A percentile compares a stretch with the other conserved stretches of the same genome.
These are phyloP conservation scores for Trichomycterus rosablanca DNA, from an alignment of 2,113 vertebrate genomes.

Conservation along the genomic window DNA sequence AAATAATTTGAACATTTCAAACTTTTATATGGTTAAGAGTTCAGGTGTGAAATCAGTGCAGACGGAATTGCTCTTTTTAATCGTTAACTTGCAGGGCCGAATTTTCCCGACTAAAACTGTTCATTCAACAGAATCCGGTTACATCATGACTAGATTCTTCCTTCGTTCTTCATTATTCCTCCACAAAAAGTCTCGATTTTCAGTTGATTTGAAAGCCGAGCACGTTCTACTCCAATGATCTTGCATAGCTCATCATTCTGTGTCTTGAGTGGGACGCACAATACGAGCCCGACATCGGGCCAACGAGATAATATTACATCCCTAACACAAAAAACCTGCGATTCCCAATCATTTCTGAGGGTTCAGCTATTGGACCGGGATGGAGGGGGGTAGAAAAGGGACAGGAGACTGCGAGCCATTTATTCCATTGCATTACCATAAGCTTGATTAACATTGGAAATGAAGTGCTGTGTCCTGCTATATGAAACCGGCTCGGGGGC, in stretches of 20 bases:
- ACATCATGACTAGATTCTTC: no score
- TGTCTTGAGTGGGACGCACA: slow-evolving; percentile 6
- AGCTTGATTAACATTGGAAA: slow-evolving; percentile 50
- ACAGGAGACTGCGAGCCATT: background rate
- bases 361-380: slow-evolving; percentile 10
- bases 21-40: no score
- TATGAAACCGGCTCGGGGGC: slow-evolving; percentile 35
- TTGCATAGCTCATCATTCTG: slow-evolving; percentile 4
- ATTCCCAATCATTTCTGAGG: slow-evolving; percentile 15
- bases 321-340: slow-evolving; percentile 8
- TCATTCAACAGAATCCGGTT: no score
- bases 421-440: slow-evolving; percentile 11
- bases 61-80: no score
- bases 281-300: slow-evolving; percentile 11
- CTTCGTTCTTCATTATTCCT: no score
- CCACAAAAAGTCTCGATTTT: no score
- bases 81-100: no score
- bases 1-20: no score
- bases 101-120: no score
- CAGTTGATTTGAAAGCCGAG: slow-evolving; percentile 9
- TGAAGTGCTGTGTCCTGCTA: slow-evolving; percentile 36
- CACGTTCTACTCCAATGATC: slow-evolving; percentile 14
- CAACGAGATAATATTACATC: slow-evolving; percentile 26
- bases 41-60: no score
- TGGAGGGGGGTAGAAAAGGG: no score